Evolutionary conservation across 2,797 vertebrate genomes (phyloP).

Genomic region (Sorex maritimensis): DNA sequence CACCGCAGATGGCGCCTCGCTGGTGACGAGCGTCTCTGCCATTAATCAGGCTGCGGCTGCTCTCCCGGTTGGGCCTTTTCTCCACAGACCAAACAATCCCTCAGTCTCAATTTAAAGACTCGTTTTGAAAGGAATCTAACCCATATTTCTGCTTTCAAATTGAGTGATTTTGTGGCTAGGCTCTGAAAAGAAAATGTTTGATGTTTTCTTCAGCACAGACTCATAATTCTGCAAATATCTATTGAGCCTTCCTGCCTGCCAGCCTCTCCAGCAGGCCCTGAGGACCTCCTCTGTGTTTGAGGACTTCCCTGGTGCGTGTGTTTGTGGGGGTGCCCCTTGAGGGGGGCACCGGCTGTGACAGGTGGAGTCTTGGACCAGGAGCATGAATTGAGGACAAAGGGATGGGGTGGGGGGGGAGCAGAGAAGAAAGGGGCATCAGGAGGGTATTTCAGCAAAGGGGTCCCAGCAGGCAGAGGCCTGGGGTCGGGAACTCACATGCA

Average conservation of each 20-base stretch:
- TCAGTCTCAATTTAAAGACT: constrained; percentile 26
- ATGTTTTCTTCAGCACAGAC: constrained; percentile 31
- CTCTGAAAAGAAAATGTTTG: constrained; percentile 42
- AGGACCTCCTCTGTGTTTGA: too few relatives aligned
- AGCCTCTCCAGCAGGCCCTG: neutral
- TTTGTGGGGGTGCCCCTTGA: neutral
- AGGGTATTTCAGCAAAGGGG: neutral
- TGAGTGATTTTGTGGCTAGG: neutral
- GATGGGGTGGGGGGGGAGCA: neutral
- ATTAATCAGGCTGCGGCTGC: neutral
- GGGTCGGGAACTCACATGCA: neutral
- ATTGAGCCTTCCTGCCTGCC: neutral
- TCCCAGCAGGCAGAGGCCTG: neutral
- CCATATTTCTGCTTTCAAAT: neutral
- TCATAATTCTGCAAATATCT: neutral
- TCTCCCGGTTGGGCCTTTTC: neutral
- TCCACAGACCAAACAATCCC: neutral
- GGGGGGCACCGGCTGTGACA: neutral
- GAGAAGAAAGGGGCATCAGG: too few relatives aligned
- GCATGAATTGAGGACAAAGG: neutral
- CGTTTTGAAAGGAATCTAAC: neutral
- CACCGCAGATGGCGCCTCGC: too few relatives aligned
- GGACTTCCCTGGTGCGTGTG: too few relatives aligned
- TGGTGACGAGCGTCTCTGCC: too few relatives aligned
- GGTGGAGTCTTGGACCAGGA: neutral